A percentile compares a stretch with the other conserved stretches of the same genome.
Conservation (phyloP, 1,140 invertebrate genomes). For the Saccostrea glomerata region DNA sequence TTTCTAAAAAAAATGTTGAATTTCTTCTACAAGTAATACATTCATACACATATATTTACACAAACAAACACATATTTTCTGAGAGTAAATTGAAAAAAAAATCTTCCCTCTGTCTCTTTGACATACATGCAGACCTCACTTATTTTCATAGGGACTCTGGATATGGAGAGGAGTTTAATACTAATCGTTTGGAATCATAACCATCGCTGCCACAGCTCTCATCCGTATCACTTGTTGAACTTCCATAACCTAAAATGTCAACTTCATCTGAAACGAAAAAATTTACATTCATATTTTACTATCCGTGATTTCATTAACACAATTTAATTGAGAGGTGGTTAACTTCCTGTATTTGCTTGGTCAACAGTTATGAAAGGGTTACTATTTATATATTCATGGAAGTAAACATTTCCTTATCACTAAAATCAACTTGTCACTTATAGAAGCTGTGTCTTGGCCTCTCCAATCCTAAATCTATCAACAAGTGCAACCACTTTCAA, state of each 20-base stretch:
- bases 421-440: not conserved
- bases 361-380: not conserved
- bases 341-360: not conserved
- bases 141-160: slow-evolving; percentile 62
- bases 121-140: slow-evolving; percentile 19
- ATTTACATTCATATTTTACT: too few species aligned
- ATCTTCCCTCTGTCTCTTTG: not conserved
- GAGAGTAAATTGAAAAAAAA: slow-evolving; percentile 36
- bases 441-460: too few species aligned
- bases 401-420: slow-evolving; percentile 1
- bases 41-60: slow-evolving; percentile 49
- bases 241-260: slow-evolving; percentile 91
- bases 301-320: not conserved
- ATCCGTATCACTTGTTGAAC: slow-evolving; percentile 91
- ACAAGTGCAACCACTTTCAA: too few species aligned
- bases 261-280: slow-evolving; percentile 88
- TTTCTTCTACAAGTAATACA: slow-evolving; percentile 10
- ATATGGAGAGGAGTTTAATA: slow-evolving; percentile 59
- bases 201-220: slow-evolving; percentile 79
- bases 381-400: not conserved
- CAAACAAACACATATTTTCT: slow-evolving; percentile 25
- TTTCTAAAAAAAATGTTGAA: slow-evolving; percentile 17
- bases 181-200: slow-evolving; percentile 60
- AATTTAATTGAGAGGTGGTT: not conserved
- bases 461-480: too few species aligned